Conservation (phyloP, 2,888 invertebrate genomes). For the Harpalus rubripes region DNA sequence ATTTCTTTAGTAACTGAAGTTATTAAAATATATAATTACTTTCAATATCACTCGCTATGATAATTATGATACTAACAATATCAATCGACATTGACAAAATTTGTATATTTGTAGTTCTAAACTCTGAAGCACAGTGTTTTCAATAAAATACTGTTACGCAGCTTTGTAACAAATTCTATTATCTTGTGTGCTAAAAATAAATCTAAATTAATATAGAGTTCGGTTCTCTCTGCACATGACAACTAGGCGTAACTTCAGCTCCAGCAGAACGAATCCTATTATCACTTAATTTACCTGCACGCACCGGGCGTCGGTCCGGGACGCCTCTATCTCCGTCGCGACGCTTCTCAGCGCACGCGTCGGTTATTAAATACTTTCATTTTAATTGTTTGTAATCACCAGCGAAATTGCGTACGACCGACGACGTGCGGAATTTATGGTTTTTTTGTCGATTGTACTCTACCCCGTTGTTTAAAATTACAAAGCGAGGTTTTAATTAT, state of each 20-base stretch:
- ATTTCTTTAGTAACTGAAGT: too few relatives aligned
- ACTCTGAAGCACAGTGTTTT: too few relatives aligned
- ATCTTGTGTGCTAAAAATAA: neutral
- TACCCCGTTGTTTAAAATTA: constrained; percentile 47
- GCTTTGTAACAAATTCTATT: neutral
- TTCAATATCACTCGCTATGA: too few relatives aligned
- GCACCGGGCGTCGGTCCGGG: constrained; percentile 46
- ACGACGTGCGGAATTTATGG: constrained; percentile 42
- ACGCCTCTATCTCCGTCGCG: neutral
- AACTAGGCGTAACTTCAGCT: constrained; percentile 19
- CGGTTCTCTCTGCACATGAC: constrained; percentile 52
- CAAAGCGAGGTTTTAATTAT: constrained; percentile 60
- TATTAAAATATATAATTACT: too few relatives aligned
- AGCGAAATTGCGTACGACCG: constrained; percentile 33
- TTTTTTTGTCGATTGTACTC: constrained; percentile 33
- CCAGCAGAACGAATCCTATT: constrained; percentile 60
- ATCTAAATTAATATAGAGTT: neutral
- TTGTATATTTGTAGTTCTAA: too few relatives aligned
- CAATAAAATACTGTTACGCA: too few relatives aligned
- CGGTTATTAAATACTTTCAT: constrained; percentile 56
- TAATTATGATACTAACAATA: too few relatives aligned
- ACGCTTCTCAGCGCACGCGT: constrained; percentile 35
- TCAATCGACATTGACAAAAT: too few relatives aligned
- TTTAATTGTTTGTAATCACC: constrained; percentile 56
- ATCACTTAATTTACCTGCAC: constrained; percentile 63